A percentile compares a stretch with the other conserved stretches of the same genome.
Evolutionary conservation across 2,888 invertebrate species (phyloP).

Genomic region (Lepidonotus clava): DNA sequence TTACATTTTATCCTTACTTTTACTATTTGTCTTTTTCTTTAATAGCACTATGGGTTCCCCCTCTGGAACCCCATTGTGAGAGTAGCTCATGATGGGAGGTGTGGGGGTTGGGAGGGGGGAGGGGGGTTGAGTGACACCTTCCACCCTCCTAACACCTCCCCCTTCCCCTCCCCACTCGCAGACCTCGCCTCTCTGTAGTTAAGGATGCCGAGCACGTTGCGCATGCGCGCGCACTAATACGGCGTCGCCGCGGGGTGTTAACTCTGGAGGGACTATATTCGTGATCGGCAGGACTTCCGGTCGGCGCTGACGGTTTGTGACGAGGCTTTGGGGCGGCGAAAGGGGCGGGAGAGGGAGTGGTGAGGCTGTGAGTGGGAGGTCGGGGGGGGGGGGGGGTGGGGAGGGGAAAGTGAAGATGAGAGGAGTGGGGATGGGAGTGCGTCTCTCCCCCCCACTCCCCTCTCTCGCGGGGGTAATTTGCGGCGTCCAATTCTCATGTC

Average conservation of each 20-base stretch:
- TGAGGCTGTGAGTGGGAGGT: neutral
- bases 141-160: neutral
- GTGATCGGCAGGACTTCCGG: constrained; percentile 45
- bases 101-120: too few species aligned
- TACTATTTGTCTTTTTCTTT: too few species aligned
- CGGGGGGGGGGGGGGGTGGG: neutral
- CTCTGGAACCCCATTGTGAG: too few species aligned
- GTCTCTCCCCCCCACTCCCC: neutral
- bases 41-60: too few species aligned
- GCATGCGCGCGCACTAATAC: constrained; percentile 42
- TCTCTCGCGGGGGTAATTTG: constrained; percentile 39
- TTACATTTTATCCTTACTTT: too few species aligned
- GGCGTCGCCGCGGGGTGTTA: constrained; percentile 33
- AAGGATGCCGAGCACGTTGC: constrained; percentile 5
- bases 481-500: constrained; percentile 49
- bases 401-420: constrained; percentile 48
- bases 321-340: neutral
- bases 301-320: constrained; percentile 19
- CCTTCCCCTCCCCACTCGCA: neutral
- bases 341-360: neutral
- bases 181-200: neutral
- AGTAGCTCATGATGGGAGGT: too few species aligned
- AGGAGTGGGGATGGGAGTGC: constrained; percentile 31
- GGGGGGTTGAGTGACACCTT: too few species aligned
- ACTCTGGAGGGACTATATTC: constrained; percentile 48